Evolutionary conservation across 92 coral and sea anemone genomes (phyloP).

Genomic region (Actinernus sp.): DNA sequence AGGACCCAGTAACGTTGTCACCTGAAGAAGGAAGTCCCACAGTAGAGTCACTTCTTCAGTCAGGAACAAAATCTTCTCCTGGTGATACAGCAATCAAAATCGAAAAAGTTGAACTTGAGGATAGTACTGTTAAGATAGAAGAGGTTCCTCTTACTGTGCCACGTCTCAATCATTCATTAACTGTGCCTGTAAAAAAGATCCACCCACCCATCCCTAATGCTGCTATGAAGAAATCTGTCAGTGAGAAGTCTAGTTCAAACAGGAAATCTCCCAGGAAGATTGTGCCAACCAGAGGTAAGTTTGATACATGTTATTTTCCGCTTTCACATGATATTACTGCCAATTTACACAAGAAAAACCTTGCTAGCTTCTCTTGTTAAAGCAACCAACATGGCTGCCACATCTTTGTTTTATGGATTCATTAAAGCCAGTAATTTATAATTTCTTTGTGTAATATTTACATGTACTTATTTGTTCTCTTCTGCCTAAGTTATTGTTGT

Average conservation of each 20-base stretch:
- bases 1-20: constrained; percentile 61
- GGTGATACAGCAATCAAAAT: constrained; percentile 62
- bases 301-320: no score
- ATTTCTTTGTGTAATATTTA: no score
- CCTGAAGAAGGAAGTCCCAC: constrained; percentile 56
- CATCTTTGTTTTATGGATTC: no score
- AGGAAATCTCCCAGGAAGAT: constrained; percentile 93
- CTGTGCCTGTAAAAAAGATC: constrained; percentile 26
- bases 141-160: constrained; percentile 92
- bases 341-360: no score
- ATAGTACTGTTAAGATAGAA: constrained; percentile 87
- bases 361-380: no score
- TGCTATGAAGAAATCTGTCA: constrained; percentile 61
- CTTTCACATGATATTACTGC: no score
- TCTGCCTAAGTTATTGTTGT: not conserved
- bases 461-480: not conserved
- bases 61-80: constrained; percentile 41
- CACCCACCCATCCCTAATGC: constrained; percentile 33
- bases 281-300: constrained; percentile 91
- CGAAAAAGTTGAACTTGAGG: constrained; percentile 82
- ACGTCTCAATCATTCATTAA: constrained; percentile 57
- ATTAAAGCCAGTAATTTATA: no score
- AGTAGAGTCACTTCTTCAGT: constrained; percentile 61
- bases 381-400: no score
- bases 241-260: constrained; percentile 46